phyloP scores from a whole-genome alignment of 37 sponge, comb jelly and placozoan species.

The Diacarnus erythraeanus region DNA sequence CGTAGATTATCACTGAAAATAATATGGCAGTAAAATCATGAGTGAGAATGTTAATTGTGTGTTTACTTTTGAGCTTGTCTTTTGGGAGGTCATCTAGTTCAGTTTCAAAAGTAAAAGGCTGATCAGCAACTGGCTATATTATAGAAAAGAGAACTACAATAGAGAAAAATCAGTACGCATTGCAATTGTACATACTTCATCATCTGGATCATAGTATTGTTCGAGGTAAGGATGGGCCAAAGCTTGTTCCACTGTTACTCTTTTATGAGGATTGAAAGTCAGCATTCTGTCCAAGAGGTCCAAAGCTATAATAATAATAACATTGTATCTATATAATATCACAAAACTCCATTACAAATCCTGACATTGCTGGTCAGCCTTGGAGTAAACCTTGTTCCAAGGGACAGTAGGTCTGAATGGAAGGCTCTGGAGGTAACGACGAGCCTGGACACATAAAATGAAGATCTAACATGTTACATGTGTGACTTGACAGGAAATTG shows the following conservation, averaged over 20 bases:
- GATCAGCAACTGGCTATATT: constrained; percentile 85
- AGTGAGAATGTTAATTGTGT: background rate
- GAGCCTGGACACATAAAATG: constrained; percentile 42
- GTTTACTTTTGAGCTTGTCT: constrained; percentile 85
- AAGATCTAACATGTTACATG: no score
- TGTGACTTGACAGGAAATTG: no score
- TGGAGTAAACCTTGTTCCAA: constrained; percentile 88
- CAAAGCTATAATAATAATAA: constrained; percentile 72
- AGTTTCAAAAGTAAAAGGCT: constrained; percentile 93
- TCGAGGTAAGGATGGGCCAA: constrained; percentile 92
- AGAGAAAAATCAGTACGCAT: no score
- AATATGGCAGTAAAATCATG: background rate
- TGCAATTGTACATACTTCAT: constrained; percentile 83
- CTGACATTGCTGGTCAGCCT: constrained; percentile 86
- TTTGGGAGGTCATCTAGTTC: constrained; percentile 97
- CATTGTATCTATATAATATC: background rate
- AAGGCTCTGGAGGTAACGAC: constrained; percentile 90
- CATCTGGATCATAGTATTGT: constrained; percentile 98
- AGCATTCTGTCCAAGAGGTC: constrained; percentile 93
- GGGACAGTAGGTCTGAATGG: constrained; percentile 91
- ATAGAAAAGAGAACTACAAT: background rate
- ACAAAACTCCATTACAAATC: no score
- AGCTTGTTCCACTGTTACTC: constrained; percentile 91
- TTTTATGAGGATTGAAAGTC: constrained; percentile 95
- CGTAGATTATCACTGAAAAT: constrained; percentile 64